Percentiles rank a stretch among this genome's conserved stretches.
Evolutionary conservation across 1,140 invertebrate genomes (phyloP).

Genomic region (Oscheius sp.): DNA sequence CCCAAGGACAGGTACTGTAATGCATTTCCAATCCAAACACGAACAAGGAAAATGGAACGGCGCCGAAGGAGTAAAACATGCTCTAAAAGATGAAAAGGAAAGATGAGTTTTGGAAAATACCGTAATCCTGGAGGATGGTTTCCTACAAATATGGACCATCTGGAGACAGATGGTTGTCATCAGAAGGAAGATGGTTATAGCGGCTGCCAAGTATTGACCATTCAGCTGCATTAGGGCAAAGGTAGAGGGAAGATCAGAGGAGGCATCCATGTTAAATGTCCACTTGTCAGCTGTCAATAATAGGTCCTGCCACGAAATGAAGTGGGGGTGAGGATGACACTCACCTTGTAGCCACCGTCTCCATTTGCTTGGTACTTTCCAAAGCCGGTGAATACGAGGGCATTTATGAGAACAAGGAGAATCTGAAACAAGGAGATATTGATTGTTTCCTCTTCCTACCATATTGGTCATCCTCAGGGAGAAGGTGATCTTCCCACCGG

Average conservation of each 20-base stretch:
- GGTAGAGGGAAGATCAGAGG: conserved; percentile 44
- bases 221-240: conserved; percentile 45
- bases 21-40: conserved; percentile 60
- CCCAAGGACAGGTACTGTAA: conserved; percentile 56
- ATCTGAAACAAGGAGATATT: conserved; percentile 34
- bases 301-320: conserved; percentile 27
- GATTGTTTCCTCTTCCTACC: conserved; percentile 24
- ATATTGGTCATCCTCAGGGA: conserved; percentile 55
- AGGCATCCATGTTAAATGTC: conserved; percentile 36
- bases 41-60: conserved; percentile 54
- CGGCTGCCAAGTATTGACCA: conserved; percentile 40
- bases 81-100: conserved; percentile 46
- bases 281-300: conserved; percentile 43
- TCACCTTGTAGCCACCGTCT: conserved; percentile 43
- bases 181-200: conserved; percentile 37
- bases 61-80: conserved; percentile 58
- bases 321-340: neutral
- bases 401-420: conserved; percentile 46
- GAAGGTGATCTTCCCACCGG: conserved; percentile 50
- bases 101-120: conserved; percentile 21
- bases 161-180: conserved; percentile 40
- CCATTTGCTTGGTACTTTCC: conserved; percentile 54
- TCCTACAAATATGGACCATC: conserved; percentile 39
- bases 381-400: conserved; percentile 53
- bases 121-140: conserved; percentile 34